phyloP scores from a whole-genome alignment of 2,113 vertebrate species.

The Monarcha castaneiventris region DNA sequence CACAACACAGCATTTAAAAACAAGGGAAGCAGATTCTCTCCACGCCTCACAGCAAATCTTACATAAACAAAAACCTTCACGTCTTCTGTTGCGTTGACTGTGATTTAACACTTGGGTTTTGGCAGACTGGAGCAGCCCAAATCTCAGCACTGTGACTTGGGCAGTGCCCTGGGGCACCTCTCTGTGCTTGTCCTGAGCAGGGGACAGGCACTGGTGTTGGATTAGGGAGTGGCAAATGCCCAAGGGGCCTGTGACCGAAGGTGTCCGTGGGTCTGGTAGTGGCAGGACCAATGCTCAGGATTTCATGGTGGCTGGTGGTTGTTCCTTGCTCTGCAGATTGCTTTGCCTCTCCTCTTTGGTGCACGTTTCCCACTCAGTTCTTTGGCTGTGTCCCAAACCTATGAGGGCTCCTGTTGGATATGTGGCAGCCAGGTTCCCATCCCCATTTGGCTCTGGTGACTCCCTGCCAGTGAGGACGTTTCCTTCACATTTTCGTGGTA shows the following conservation, averaged over 20 bases:
- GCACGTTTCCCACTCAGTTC: fast-evolving
- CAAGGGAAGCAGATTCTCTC: constrained; percentile 16
- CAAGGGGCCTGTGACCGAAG: fast-evolving
- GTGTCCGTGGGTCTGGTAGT: fast-evolving
- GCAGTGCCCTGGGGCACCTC: neutral
- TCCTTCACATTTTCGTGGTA: neutral
- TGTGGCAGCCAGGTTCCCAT: neutral
- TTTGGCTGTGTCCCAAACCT: neutral
- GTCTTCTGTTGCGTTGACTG: neutral
- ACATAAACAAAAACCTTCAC: neutral
- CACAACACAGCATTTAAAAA: constrained; percentile 15
- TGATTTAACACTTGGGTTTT: neutral
- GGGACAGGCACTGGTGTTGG: neutral
- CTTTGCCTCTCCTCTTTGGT: neutral
- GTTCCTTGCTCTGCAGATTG: neutral
- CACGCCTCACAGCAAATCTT: neutral
- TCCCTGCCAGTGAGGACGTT: fast-evolving
- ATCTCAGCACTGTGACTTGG: fast-evolving
- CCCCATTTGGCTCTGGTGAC: neutral
- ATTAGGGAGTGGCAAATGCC: no score
- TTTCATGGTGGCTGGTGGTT: neutral
- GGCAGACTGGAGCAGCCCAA: neutral
- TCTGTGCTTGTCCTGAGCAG: neutral
- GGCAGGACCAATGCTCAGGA: fast-evolving
- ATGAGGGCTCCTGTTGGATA: neutral